These are phyloP conservation scores for Spialia ferax DNA, from an alignment of 2,888 invertebrate species.

Conservation along the genomic window DNA sequence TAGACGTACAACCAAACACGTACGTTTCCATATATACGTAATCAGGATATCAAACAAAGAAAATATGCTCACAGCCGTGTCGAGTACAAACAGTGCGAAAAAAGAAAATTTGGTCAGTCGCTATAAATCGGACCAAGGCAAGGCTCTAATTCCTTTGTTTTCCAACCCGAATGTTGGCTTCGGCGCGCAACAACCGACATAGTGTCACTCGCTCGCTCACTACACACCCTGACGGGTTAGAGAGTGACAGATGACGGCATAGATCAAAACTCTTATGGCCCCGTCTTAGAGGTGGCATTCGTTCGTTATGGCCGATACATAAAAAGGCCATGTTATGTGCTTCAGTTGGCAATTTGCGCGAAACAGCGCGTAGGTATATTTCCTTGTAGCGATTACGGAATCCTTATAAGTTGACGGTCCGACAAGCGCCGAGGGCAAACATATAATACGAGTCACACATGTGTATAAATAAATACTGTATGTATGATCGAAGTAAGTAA, in stretches of 20 bases:
- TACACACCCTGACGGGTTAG: constrained; percentile 40
- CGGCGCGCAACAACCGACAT: constrained; percentile 60
- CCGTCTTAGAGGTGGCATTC: constrained; percentile 35
- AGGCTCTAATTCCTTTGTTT: constrained; percentile 83
- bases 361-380: constrained; percentile 22
- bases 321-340: constrained; percentile 34
- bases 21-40: not conserved
- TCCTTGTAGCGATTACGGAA: constrained; percentile 25
- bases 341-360: constrained; percentile 21
- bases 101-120: constrained; percentile 74
- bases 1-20: not conserved
- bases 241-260: constrained; percentile 43
- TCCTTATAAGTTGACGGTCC: constrained; percentile 26
- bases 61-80: constrained; percentile 37
- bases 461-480: not conserved
- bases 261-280: constrained; percentile 36
- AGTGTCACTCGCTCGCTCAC: constrained; percentile 54
- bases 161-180: constrained; percentile 76
- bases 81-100: constrained; percentile 51
- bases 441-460: not conserved
- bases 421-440: not conserved
- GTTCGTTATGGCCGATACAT: constrained; percentile 31
- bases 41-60: constrained; percentile 19
- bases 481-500: not conserved
- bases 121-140: constrained; percentile 73